Base-by-base conservation (phyloP, 2,797 vertebrate genomes). In the Chaetophractus vellerosus region DNA sequence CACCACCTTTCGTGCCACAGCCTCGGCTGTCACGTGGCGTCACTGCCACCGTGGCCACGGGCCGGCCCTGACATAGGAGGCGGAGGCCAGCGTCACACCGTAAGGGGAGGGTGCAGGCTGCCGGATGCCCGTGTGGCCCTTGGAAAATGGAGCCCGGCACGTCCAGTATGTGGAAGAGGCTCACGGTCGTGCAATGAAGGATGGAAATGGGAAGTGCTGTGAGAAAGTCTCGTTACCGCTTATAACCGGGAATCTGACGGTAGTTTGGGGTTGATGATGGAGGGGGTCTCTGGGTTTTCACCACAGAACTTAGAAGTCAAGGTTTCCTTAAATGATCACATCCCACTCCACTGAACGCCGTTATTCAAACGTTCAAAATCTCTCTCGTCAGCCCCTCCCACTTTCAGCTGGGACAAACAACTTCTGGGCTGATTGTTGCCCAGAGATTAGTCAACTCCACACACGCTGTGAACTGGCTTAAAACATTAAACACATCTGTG, bases 401-500 rank as follows among this genome's bases (percentile, higher is more conserved):
- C 11, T 48, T 7, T n/a, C 85, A 18, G 84, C 68, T 12, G 5
- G 12, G 26, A 12, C 4, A 31, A 57, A 74, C 31, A 4, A 48
- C 68, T 33, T 36, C 71, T 10, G 18, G 71, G 57, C 63, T 21
- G 28, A 5, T 66, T 66, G 28, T 2, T 28, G 38, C 92, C 66
- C 24, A 61, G n/a, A 89, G 66, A 48, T 83, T 36, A 19, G 79
- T 18, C 12, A 3, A 31, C 59, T 48, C 45, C 50, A 33, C 80
- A 18, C 26, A 36, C 18, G 5, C 74, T 38, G 72, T 1, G 3
- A 79, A 61, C 64, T n/a, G 41, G 66, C 64, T 61, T 72, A n/a
- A 84, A 81, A 50, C 61, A 55, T 68, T 81, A 69, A 87, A 57
- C 76, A 72, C 75, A 66, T 90, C 81, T 87, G 95, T 66, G 93